phyloP scores from a whole-genome alignment of 2,888 invertebrate genomes.

The Alsophila aescularia region DNA sequence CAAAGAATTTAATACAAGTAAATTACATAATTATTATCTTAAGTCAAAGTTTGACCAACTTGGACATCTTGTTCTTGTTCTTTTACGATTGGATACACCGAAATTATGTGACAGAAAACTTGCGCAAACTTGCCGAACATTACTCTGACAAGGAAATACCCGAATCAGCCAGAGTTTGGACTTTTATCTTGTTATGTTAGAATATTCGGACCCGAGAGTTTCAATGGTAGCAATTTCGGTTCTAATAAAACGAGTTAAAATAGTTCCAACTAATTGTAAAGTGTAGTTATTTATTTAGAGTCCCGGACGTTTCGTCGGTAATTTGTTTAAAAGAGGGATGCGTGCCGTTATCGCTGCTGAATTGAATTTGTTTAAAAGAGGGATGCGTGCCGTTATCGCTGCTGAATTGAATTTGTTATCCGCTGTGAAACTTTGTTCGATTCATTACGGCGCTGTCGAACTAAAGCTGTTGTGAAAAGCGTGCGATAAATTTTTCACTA shows the following conservation, averaged over 20 bases:
- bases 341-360: slow-evolving; percentile 4
- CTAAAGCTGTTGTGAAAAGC: not conserved
- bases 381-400: slow-evolving; percentile 7
- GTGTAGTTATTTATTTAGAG: slow-evolving; percentile 34
- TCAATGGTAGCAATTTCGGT: slow-evolving; percentile 12
- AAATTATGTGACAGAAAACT: slow-evolving; percentile 28
- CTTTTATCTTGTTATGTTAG: slow-evolving; percentile 18
- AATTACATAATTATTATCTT: not conserved
- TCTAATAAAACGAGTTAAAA: slow-evolving; percentile 34
- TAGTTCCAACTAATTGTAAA: slow-evolving; percentile 28
- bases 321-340: slow-evolving; percentile 22
- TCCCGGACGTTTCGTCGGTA: slow-evolving; percentile 10
- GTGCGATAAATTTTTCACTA: not conserved
- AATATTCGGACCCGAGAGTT: slow-evolving; percentile 13
- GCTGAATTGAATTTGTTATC: slow-evolving; percentile 25
- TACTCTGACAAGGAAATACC: slow-evolving; percentile 18
- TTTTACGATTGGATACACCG: slow-evolving; percentile 18
- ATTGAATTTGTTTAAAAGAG: slow-evolving; percentile 27
- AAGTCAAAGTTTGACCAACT: slow-evolving; percentile 3
- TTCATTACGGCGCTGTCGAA: slow-evolving; percentile 10
- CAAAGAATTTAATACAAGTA: not conserved
- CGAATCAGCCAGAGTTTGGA: slow-evolving; percentile 19
- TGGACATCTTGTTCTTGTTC: slow-evolving; percentile 5
- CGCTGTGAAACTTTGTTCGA: slow-evolving; percentile 9
- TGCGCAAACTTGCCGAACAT: slow-evolving; percentile 2